Evolutionary conservation across 2,888 invertebrate genomes (phyloP), one percentile per base, ranked within the genome.

Genomic region (Biston stratarius): DNA sequence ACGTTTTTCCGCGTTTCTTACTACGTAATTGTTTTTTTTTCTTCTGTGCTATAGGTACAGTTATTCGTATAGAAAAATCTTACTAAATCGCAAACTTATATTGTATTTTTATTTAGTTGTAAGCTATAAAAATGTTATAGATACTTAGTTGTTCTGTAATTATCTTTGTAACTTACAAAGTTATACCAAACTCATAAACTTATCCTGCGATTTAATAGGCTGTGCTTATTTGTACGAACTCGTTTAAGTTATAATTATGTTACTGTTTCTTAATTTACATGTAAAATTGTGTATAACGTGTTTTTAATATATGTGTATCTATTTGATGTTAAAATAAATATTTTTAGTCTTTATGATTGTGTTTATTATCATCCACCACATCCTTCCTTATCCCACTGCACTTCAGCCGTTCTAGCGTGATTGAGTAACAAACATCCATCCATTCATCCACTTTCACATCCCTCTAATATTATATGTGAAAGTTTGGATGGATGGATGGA

Each of bases 151-250:
- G 15, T 49, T 61, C 63, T 64, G 49, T 66, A 59, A 72, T 51
- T 44, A 47, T 65, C 6, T 55, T 67, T 69, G 56, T 62, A 65
- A 55, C 67, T 65, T 69, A 60, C 61, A 57, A 67, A 64, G 70
- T 74, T 77, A 73, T 79, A 82, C 83, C 84, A 87, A 89, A 89
- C 81, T 82, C 75, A 78, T 56, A 58, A 73, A 83, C 87, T 88
- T 88, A 86, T 86, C 91, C 91, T 93, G 92, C 92, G 91, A 93
- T 93, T 86, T 87, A 89, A 90, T 90, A 91, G 93, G 93, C 93
- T 93, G 93, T 93, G 93, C 86, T 90, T 87, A 83, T 85, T 83
- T 89, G 80, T 89, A 85, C 83, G 77, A 79, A 80, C 81, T 86
- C 74, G 82, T 76, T 77, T 79, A 72, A 71, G 73, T 77, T 83